phyloP scores from a whole-genome alignment of 2,113 vertebrate species.

The Dolichotis patagonum region DNA sequence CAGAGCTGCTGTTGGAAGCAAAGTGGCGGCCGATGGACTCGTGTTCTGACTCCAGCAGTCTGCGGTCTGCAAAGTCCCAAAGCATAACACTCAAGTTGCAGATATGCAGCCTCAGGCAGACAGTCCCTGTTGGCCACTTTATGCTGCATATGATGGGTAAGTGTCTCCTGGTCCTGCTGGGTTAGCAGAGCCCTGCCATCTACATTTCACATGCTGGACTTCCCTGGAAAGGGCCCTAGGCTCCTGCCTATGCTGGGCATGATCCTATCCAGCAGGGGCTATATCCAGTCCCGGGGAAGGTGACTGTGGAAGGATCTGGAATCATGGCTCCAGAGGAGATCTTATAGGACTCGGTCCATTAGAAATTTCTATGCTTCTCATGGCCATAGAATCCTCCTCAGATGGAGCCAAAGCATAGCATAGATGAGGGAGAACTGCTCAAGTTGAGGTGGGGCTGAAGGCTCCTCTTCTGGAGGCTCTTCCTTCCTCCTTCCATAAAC shows the following conservation, averaged over 20 bases:
- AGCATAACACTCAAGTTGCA: neutral
- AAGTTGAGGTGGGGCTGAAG: too few relatives aligned
- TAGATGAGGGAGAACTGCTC: neutral
- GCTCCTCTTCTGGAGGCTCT: neutral
- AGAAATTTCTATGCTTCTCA: neutral
- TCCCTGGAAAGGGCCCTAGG: accelerated
- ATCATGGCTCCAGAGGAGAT: neutral
- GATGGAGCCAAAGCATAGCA: neutral
- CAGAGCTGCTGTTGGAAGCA: slow-evolving; percentile 98
- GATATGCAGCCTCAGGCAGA: neutral
- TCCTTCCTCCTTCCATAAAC: neutral
- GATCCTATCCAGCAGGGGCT: neutral
- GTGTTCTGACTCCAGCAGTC: slow-evolving; percentile 88
- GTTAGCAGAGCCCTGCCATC: neutral
- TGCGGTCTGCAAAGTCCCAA: slow-evolving; percentile 85
- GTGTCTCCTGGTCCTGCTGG: neutral
- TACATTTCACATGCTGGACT: neutral
- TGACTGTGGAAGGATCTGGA: neutral
- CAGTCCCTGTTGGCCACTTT: accelerated
- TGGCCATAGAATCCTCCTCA: neutral
- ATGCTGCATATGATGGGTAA: too few relatives aligned
- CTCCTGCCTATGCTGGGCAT: neutral
- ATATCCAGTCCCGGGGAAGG: neutral
- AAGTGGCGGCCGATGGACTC: slow-evolving; percentile 94
- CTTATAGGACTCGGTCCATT: neutral